Base-by-base conservation (phyloP, 2,888 invertebrate genomes). In the Habrosyne pyritoides region DNA sequence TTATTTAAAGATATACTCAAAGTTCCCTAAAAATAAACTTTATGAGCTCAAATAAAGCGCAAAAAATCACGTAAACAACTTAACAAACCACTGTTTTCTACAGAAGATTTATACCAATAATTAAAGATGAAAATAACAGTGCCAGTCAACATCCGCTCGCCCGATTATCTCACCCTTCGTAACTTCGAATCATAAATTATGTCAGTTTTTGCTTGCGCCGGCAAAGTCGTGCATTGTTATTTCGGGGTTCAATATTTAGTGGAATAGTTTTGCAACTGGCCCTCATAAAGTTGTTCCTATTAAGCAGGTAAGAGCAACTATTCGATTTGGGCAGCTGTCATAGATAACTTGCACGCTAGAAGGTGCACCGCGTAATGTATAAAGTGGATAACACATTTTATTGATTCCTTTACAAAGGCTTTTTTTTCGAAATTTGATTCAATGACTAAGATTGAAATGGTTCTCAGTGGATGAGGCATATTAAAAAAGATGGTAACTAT, bases 181-280 rank as follows among this genome's bases (percentile, higher is more conserved):
- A 74, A 73, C 71, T 72, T 66, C 48, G n/a, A 63, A 62, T 67
- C 62, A 81, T 87, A 86, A 86, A 87, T 87, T 81, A 79, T 67
- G 64, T 67, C 66, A 74, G 73, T 86, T 87, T 87, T 87, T 86
- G 85, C 77, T 71, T 61, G 72, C 59, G 56, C 52, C 62, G 67
- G 67, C 80, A 73, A 75, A 79, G 71, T 75, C 79, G 80, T 73
- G 77, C 75, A 76, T 86, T 83, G 81, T 84, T 80, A 67, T 62
- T 54, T 59, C 59, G 61, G 69, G 73, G 68, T 69, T 61, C 73
- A 77, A 81, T 85, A 84, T 86, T 86, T 85, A 86, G 81, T 84
- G 71, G 79, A 81, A 86, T 86, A 84, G 86, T 86, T 86, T 79
- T 65, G 64, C 61, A 74, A 80, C 73, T 75, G 69, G 79, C 74